phyloP scores from a whole-genome alignment of 1,140 invertebrate genomes.

The Neodiprion virginianus region DNA sequence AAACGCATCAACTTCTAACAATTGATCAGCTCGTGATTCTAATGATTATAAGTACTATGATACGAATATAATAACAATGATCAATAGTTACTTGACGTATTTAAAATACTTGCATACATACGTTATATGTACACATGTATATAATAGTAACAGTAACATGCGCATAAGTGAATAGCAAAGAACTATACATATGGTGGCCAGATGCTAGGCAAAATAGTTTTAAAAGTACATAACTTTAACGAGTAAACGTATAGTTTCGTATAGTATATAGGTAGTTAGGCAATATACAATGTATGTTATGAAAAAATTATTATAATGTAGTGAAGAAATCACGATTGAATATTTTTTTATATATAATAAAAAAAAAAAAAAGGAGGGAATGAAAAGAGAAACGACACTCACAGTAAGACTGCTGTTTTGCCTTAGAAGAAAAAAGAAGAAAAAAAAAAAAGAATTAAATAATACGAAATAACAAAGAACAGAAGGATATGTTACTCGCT shows the following conservation, averaged over 20 bases:
- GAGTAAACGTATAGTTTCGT: not conserved
- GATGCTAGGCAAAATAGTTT: too few relatives aligned
- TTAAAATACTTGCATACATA: too few relatives aligned
- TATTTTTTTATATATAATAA: slow-evolving; percentile 39
- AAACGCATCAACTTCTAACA: too few relatives aligned
- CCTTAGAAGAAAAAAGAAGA: slow-evolving; percentile 30
- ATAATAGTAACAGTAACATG: too few relatives aligned
- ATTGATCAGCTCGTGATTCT: too few relatives aligned
- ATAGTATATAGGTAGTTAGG: not conserved
- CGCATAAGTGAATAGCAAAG: too few relatives aligned
- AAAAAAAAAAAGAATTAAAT: slow-evolving; percentile 5
- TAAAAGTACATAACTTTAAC: not conserved
- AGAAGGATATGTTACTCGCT: not conserved
- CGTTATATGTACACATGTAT: too few relatives aligned
- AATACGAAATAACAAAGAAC: not conserved
- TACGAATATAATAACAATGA: too few relatives aligned
- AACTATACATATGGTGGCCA: too few relatives aligned
- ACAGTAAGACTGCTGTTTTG: slow-evolving; percentile 38
- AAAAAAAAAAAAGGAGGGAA: slow-evolving; percentile 1
- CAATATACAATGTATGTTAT: not conserved
- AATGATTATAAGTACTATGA: too few relatives aligned
- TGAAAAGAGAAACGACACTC: slow-evolving; percentile 16
- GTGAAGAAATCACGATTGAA: not conserved
- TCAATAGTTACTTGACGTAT: too few relatives aligned
- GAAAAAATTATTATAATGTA: not conserved